Conservation (phyloP, 2,113 vertebrate genomes). For the Acanthochromis polyacanthus region DNA sequence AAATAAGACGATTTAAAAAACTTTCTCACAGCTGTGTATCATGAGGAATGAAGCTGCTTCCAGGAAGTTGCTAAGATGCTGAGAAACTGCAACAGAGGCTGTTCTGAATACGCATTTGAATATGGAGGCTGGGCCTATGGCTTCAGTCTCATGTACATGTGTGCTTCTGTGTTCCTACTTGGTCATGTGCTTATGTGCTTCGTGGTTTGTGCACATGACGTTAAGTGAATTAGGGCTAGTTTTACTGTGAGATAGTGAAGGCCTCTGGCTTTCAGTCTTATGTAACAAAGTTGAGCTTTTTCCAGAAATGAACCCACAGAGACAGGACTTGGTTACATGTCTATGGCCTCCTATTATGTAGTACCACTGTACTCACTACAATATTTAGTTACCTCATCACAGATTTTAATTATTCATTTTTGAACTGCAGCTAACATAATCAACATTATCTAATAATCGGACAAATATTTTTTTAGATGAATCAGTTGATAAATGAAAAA, state of each 20-base stretch:
- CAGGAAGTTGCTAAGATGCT: slow-evolving; percentile 5
- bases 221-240: slow-evolving; percentile 30
- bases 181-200: not conserved
- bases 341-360: not conserved
- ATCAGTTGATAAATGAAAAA: not conserved
- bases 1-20: not conserved
- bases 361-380: not conserved
- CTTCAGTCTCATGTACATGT: slow-evolving; percentile 4
- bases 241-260: slow-evolving; percentile 6
- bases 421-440: not conserved
- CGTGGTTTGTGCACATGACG: slow-evolving; percentile 8
- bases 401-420: not conserved
- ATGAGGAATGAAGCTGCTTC: not conserved
- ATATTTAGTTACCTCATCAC: too few relatives aligned
- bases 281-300: slow-evolving; percentile 1
- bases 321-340: not conserved
- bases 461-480: not conserved
- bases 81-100: slow-evolving; percentile 25
- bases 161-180: not conserved
- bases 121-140: not conserved
- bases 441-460: not conserved
- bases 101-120: slow-evolving; percentile 16
- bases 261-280: slow-evolving; percentile 3
- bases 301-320: slow-evolving; percentile 16
- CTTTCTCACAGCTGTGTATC: not conserved